A percentile compares a stretch with the other conserved stretches of the same genome.
Conservation (phyloP, 2,113 vertebrate genomes). For the Cololabis saira region DNA sequence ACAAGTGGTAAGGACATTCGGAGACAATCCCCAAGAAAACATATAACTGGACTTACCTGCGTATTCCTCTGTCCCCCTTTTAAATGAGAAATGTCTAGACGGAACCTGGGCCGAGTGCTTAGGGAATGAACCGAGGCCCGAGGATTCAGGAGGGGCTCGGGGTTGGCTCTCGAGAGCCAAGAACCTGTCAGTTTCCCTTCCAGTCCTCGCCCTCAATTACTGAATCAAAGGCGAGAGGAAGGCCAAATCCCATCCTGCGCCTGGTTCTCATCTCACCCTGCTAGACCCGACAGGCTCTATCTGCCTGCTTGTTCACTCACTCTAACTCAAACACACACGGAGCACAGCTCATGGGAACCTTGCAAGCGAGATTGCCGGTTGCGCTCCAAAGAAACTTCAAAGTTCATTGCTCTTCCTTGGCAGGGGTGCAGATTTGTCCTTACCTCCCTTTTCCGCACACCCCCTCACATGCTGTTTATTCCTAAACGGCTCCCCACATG, state of each 20-base stretch:
- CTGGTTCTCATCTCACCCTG: constrained; percentile 53
- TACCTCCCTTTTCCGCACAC: constrained; percentile 18
- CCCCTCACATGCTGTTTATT: constrained; percentile 31
- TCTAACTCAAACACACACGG: constrained; percentile 43
- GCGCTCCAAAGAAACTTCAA: constrained; percentile 65
- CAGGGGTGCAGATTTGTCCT: constrained; percentile 43
- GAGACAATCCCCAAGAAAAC: constrained; percentile 39
- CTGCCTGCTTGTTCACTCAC: constrained; percentile 35
- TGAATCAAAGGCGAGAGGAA: constrained; percentile 60
- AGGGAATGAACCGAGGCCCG: constrained; percentile 26
- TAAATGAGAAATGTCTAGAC: constrained; percentile 56
- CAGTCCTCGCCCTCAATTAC: constrained; percentile 69
- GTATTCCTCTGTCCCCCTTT: constrained; percentile 29
- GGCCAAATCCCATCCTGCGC: constrained; percentile 57
- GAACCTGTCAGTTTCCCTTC: constrained; percentile 54
- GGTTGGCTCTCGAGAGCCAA: constrained; percentile 39
- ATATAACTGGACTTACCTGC: constrained; percentile 49
- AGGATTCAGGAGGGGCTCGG: constrained; percentile 21
- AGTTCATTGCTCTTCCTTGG: constrained; percentile 66
- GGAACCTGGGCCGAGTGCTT: constrained; percentile 20
- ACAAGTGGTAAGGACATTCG: constrained; percentile 29
- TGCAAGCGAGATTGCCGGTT: constrained; percentile 52
- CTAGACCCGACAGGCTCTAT: constrained; percentile 44
- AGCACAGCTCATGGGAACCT: constrained; percentile 56
- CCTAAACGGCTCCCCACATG: constrained; percentile 31